These are phyloP conservation scores for Antechinus stuartii DNA, from an alignment of 2,113 vertebrate genomes.

Conservation along the genomic window DNA sequence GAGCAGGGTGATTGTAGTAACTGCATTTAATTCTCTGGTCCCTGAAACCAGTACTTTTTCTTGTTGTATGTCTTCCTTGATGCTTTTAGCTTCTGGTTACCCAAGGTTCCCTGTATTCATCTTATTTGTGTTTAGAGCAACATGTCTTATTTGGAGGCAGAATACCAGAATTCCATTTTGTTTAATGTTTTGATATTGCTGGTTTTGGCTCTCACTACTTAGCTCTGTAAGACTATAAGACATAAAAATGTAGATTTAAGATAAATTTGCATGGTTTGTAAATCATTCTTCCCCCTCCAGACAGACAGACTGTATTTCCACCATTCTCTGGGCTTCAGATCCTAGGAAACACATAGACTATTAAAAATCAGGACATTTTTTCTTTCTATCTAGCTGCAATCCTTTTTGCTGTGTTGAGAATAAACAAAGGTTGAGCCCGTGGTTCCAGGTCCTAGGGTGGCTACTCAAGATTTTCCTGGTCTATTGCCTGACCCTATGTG, in stretches of 20 bases:
- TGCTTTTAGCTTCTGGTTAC: neutral
- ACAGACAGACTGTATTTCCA: constrained; percentile 16
- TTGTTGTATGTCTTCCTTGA: neutral
- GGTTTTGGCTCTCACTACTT: neutral
- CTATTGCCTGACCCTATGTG: constrained; percentile 16
- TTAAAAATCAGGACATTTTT: neutral
- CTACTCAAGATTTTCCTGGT: constrained; percentile 60
- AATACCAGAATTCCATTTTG: neutral
- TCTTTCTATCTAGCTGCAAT: neutral
- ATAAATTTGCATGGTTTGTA: neutral
- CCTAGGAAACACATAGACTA: neutral
- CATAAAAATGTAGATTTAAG: neutral
- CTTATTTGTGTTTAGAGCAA: neutral
- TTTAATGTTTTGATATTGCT: constrained; percentile 1
- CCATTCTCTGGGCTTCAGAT: constrained; percentile 21
- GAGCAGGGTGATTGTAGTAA: neutral
- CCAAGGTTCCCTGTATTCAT: neutral
- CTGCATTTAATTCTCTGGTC: neutral
- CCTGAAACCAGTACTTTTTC: neutral
- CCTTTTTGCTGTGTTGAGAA: constrained; percentile 24
- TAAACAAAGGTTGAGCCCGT: constrained; percentile 4
- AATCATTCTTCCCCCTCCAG: neutral
- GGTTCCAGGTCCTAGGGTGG: constrained; percentile 26
- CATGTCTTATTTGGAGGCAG: neutral
- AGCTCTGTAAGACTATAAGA: neutral